A percentile compares a stretch with the other conserved stretches of the same genome.
phyloP scores from a whole-genome alignment of 1,140 invertebrate species.

The Sitobion miscanthi region DNA sequence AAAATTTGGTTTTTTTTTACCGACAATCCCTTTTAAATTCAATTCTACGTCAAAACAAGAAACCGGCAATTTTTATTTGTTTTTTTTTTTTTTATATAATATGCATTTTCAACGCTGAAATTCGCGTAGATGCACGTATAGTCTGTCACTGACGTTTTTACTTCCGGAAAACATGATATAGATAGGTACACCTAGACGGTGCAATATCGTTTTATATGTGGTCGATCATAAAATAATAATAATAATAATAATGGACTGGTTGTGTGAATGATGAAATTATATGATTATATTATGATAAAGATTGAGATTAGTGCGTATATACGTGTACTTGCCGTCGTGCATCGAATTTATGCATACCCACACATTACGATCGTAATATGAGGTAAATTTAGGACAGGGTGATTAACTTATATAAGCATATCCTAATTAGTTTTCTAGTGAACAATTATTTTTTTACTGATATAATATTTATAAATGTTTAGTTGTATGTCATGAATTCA shows the following conservation, averaged over 20 bases:
- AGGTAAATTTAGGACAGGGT: neutral
- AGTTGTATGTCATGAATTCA: neutral
- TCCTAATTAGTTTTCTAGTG: neutral
- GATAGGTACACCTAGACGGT: neutral
- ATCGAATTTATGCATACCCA: neutral
- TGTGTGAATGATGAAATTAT: neutral
- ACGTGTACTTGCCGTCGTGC: neutral
- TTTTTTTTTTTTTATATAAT: no score
- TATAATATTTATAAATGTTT: neutral
- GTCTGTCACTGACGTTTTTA: neutral
- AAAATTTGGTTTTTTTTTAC: neutral
- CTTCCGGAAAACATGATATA: neutral
- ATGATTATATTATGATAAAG: neutral
- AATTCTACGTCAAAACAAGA: neutral
- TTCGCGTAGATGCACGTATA: neutral
- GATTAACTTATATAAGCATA: neutral
- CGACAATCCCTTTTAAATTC: neutral
- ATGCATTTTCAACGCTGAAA: neutral
- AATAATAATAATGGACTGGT: neutral
- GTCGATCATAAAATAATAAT: neutral
- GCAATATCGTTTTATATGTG: neutral
- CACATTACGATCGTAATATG: neutral
- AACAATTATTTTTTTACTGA: neutral
- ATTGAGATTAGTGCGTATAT: neutral
- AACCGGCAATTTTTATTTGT: neutral